phyloP scores from a whole-genome alignment of 1,140 invertebrate species.

The Macrostomum lignano region DNA sequence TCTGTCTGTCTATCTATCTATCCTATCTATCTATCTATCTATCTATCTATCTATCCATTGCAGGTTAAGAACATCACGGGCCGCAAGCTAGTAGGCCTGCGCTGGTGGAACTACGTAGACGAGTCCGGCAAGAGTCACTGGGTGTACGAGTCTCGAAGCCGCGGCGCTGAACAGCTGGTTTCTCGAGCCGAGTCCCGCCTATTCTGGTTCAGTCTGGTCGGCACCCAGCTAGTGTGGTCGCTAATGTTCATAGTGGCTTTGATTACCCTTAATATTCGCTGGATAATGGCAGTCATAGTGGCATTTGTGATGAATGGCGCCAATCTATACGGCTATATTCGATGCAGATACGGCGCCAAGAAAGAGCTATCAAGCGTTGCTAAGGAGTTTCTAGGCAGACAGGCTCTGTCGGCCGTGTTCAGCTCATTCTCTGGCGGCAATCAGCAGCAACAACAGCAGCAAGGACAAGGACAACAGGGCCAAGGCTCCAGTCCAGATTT shows the following conservation, averaged over 20 bases:
- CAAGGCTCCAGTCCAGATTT: too few relatives aligned
- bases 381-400: too few relatives aligned
- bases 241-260: constrained; percentile 57
- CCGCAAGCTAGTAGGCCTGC: constrained; percentile 59
- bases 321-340: constrained; percentile 77
- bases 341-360: constrained; percentile 65
- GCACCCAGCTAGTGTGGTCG: constrained; percentile 55
- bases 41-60: too few relatives aligned
- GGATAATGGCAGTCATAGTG: constrained; percentile 40
- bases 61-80: constrained; percentile 95
- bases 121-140: constrained; percentile 79
- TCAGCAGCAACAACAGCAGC: too few relatives aligned
- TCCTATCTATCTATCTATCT: too few relatives aligned
- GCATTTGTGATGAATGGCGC: constrained; percentile 49
- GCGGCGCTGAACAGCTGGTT: constrained; percentile 8
- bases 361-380: too few relatives aligned
- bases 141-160: constrained; percentile 78
- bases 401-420: too few relatives aligned
- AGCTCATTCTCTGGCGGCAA: too few relatives aligned
- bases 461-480: too few relatives aligned
- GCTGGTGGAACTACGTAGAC: constrained; percentile 98
- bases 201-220: constrained; percentile 68
- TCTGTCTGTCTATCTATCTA: too few relatives aligned
- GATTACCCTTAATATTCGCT: constrained; percentile 62
- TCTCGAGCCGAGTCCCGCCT: constrained; percentile 47